phyloP scores from a whole-genome alignment of 2,797 vertebrate genomes.

The Chelonia mydas region DNA sequence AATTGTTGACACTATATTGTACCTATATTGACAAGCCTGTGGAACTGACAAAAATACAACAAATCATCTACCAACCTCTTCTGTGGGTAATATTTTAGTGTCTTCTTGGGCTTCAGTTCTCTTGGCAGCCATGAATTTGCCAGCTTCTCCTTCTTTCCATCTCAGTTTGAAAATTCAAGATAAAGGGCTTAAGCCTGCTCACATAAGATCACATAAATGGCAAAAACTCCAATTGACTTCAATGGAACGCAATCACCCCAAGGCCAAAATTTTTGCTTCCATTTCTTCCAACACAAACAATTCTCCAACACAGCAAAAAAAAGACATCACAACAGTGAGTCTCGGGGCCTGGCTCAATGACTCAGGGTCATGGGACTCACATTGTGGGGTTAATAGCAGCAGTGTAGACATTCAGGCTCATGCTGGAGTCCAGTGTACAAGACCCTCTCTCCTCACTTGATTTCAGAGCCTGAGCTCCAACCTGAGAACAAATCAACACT shows the following conservation, averaged over 20 bases:
- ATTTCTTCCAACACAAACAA: not conserved
- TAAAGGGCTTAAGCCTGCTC: not conserved
- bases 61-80: not conserved
- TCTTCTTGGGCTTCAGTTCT: not conserved
- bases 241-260: no score
- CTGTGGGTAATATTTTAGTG: not conserved
- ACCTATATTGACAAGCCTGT: not conserved
- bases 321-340: not conserved
- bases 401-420: not conserved
- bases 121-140: not conserved
- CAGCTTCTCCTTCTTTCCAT: not conserved
- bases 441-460: not conserved
- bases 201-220: not conserved
- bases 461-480: not conserved
- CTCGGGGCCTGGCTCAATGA: not conserved
- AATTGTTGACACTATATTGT: not conserved
- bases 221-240: not conserved
- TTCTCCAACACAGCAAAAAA: not conserved
- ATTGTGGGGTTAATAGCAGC: not conserved
- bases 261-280: not conserved
- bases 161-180: not conserved
- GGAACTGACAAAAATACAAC: not conserved
- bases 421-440: not conserved
- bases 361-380: not conserved
- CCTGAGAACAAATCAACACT: not conserved